phyloP scores from a whole-genome alignment of 1,140 invertebrate genomes.

The Thaumatotibia leucotreta region DNA sequence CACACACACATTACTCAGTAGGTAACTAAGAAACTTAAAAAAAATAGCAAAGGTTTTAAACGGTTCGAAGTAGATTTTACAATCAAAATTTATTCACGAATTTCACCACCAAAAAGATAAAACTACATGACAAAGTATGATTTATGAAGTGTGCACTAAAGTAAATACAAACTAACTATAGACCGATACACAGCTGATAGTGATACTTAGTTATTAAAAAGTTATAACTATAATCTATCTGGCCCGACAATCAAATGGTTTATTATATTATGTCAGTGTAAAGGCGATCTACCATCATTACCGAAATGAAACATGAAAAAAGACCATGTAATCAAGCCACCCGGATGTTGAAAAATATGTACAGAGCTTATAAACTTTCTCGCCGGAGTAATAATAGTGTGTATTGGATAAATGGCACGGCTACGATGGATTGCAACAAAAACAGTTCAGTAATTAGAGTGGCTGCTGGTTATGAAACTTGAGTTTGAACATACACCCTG shows the following conservation, averaged over 20 bases:
- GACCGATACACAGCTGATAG: no score
- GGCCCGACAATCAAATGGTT: background rate
- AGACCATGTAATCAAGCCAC: slow-evolving; percentile 4
- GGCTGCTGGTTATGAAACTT: background rate
- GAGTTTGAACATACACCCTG: no score
- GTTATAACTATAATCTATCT: background rate
- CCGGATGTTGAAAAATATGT: slow-evolving; percentile 17
- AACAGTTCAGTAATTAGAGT: background rate
- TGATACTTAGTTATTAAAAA: background rate
- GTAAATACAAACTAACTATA: no score
- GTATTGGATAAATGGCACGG: slow-evolving; percentile 1
- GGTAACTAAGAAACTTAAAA: no score
- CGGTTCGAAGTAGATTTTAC: no score
- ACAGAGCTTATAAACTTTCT: slow-evolving; percentile 4
- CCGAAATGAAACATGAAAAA: slow-evolving; percentile 7
- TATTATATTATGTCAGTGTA: background rate
- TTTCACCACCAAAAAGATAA: no score
- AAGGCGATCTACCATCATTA: background rate
- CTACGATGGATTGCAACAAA: background rate
- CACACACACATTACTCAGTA: no score
- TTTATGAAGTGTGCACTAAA: no score
- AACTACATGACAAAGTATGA: no score
- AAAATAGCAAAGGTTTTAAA: no score
- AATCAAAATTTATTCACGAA: no score
- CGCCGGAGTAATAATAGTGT: slow-evolving; percentile 5